phyloP scores from a whole-genome alignment of 2,113 vertebrate genomes.

The Myodes glareolus region DNA sequence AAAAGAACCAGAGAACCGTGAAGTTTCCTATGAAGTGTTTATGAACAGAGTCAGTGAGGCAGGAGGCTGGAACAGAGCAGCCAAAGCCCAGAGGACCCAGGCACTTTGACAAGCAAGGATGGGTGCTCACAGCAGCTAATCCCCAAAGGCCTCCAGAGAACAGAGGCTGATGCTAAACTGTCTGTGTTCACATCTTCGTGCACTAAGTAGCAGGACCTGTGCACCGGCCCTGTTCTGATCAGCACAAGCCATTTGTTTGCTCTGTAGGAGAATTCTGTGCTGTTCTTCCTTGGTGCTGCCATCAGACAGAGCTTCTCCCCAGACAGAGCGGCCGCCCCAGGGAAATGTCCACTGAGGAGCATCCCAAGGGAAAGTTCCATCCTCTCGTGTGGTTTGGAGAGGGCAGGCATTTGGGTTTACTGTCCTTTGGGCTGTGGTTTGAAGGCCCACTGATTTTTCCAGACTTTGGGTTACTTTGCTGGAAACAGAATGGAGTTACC shows the following conservation, averaged over 20 bases:
- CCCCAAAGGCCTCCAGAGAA: not conserved
- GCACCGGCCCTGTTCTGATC: not conserved
- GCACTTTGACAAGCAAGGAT: not conserved
- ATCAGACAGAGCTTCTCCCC: conserved; percentile 53
- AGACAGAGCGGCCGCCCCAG: conserved; percentile 12
- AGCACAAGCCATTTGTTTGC: not conserved
- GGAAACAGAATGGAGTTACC: conserved; percentile 69
- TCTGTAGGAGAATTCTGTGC: not conserved
- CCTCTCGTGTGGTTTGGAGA: conserved; percentile 73
- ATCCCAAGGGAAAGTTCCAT: conserved; percentile 80
- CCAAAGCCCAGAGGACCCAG: not conserved
- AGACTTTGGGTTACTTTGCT: conserved; percentile 69
- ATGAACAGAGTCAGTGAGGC: not conserved
- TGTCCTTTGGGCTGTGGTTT: conserved; percentile 76
- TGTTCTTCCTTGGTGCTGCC: conserved; percentile 40
- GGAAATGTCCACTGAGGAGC: conserved; percentile 56
- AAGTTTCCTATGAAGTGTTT: not conserved
- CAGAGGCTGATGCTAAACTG: not conserved
- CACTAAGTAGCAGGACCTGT: not conserved
- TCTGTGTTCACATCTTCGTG: not conserved
- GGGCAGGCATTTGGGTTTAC: conserved; percentile 69
- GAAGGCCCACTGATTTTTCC: conserved; percentile 72
- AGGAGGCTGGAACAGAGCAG: not conserved
- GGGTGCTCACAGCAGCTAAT: not conserved
- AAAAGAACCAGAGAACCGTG: not conserved